A percentile compares a stretch with the other conserved stretches of the same genome.
Conservation (phyloP, 2,113 vertebrate genomes). For the Ochotona curzoniae region DNA sequence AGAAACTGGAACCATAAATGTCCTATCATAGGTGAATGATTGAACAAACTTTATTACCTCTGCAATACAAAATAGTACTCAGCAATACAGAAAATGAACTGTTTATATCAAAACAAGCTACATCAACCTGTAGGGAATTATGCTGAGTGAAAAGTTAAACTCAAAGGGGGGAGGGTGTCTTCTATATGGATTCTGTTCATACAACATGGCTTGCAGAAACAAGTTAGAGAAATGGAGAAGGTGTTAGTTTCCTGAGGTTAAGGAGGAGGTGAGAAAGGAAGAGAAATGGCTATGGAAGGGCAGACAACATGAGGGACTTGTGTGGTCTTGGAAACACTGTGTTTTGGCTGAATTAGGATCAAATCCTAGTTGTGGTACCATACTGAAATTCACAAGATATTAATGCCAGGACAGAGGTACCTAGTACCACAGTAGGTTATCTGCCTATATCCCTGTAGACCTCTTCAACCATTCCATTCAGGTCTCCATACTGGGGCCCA, state of each 20-base stretch:
- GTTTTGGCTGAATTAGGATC: not conserved
- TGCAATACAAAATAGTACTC: not conserved
- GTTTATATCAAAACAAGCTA: not conserved
- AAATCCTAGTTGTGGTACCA: not conserved
- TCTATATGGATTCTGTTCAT: not conserved
- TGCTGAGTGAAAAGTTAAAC: not conserved
- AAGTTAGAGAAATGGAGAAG: not conserved
- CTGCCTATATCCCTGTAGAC: not conserved
- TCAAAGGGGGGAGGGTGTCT: not conserved
- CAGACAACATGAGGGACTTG: not conserved
- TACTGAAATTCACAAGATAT: not conserved
- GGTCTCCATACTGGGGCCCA: not conserved
- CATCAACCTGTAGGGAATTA: not conserved
- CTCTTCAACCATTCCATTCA: not conserved
- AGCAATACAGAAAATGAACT: conserved; percentile 44
- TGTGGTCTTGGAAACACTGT: not conserved
- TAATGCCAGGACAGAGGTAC: not conserved
- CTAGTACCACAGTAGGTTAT: not conserved
- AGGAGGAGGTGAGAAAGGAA: not conserved
- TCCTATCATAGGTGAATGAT: not conserved
- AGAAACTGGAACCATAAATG: conserved; percentile 9
- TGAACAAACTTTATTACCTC: not conserved
- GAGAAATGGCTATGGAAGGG: not conserved
- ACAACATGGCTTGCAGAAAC: not conserved
- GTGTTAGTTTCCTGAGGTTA: not conserved